Conservation (phyloP, 2,888 invertebrate genomes). For the Heliconius ethilla region DNA sequence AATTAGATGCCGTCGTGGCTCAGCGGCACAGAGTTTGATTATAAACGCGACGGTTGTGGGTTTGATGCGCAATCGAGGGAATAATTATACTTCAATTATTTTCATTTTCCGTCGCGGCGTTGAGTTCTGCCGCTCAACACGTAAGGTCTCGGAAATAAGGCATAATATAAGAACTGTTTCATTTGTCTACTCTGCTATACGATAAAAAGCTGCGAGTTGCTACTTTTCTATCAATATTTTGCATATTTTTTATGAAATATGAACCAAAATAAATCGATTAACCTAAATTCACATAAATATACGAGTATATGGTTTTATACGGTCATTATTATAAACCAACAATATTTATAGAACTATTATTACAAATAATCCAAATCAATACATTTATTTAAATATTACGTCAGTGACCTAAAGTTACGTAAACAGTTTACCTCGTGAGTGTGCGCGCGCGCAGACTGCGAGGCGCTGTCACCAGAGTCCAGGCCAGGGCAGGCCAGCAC, state of each 20-base stretch:
- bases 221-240: too few relatives aligned
- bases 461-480: constrained; percentile 46
- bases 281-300: not conserved
- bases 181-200: too few relatives aligned
- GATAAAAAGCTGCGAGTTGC: too few relatives aligned
- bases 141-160: too few relatives aligned
- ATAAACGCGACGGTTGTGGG: not conserved
- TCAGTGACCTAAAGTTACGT: constrained; percentile 31
- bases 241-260: too few relatives aligned
- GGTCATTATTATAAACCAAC: not conserved
- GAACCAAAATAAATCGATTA: not conserved
- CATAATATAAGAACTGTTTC: too few relatives aligned
- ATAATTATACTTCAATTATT: too few relatives aligned
- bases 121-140: too few relatives aligned
- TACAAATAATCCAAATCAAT: not conserved
- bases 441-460: constrained; percentile 51
- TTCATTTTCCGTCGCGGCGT: too few relatives aligned
- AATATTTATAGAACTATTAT: not conserved
- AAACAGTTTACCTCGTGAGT: constrained; percentile 41
- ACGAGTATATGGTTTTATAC: not conserved
- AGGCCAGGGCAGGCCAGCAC: constrained; percentile 34
- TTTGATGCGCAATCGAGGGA: not conserved
- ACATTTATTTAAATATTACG: constrained; percentile 13
- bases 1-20: too few relatives aligned
- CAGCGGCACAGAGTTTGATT: not conserved